Conservation (phyloP, 2,888 invertebrate genomes). For the Pycnomerus fuliginosus region DNA sequence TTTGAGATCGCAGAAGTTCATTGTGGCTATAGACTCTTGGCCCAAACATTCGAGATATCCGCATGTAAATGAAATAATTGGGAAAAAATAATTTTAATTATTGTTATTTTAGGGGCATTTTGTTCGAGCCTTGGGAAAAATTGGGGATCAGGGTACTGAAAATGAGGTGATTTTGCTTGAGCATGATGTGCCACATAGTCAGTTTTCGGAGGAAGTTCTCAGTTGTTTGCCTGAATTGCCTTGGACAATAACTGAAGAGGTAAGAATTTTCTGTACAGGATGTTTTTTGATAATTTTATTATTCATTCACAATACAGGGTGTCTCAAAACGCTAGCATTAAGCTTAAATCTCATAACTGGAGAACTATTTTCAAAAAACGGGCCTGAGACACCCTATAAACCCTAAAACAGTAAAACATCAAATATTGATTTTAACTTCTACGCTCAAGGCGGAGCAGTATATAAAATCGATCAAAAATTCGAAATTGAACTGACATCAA, state of each 20-base stretch:
- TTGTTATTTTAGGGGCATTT: constrained; percentile 74
- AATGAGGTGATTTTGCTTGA: constrained; percentile 95
- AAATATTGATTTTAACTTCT: too few species aligned
- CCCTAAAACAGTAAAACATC: too few species aligned
- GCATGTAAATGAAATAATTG: constrained; percentile 54
- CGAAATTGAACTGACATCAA: too few species aligned
- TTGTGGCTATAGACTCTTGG: constrained; percentile 97
- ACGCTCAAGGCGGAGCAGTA: too few species aligned
- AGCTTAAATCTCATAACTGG: too few species aligned
- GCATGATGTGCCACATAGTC: constrained; percentile 94
- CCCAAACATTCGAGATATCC: constrained; percentile 91
- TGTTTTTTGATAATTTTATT: too few species aligned
- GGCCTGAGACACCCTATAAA: too few species aligned
- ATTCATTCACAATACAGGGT: too few species aligned
- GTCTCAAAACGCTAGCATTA: too few species aligned
- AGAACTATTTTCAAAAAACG: too few species aligned
- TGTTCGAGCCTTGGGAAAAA: constrained; percentile 85
- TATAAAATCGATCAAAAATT: too few species aligned
- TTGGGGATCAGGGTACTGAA: constrained; percentile 94
- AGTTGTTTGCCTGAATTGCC: constrained; percentile 87
- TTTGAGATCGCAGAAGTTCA: constrained; percentile 80
- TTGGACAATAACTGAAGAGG: constrained; percentile 85
- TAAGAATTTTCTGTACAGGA: constrained; percentile 53
- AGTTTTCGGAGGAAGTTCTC: constrained; percentile 92
- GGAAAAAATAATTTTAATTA: not conserved